Base-by-base conservation (phyloP, 2,888 invertebrate genomes). In the Gari tellinella region DNA sequence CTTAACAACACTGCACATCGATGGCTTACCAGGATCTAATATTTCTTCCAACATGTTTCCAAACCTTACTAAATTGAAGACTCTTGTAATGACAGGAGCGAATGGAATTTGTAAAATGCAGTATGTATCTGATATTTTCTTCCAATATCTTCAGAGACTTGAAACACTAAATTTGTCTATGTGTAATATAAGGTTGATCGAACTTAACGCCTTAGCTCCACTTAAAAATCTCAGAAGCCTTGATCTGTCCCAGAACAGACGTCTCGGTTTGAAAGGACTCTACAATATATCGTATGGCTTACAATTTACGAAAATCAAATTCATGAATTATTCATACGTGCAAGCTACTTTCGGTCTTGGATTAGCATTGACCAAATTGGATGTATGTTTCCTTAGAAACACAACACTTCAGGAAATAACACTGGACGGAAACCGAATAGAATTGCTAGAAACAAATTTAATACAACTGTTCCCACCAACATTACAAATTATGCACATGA, bases 221-320 rank as follows among this genome's bases (percentile, higher is more conserved):
- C 38, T 74, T 10, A 12, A 0, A 10, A 19, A 68, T 7, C 56
- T 74, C 0, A 23, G 38, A n/a, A 14, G n/a, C 3, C 25, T 74
- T 2, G 64, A 74, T 43, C 25, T 74, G 5, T 74, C 74, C 0
- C 8, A 26, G 14, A 74, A 68, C 17, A 40, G 43, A n/a, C 45
- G n/a, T 0, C 46, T 74, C 1, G 64, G 64, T n/a, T 74, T 74
- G n/a, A 5, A 10, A 0, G 14, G 49, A n/a, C 19, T 65, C 0
- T 14, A 26, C 8, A 74, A 69, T 53, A 46, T 74, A 1, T 37
- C 74, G 14, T 74, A 68, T 21, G 43, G 61, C 8, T 23, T 74
- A 17, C 74, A 65, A 38, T 61, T 40, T 46, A 61, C 68, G 4
- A 49, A 48, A n/a, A 74, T 69, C 4, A 31, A 51, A 26, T 51